phyloP scores from a whole-genome alignment of 2,888 invertebrate species.

The Drosophila flavopinicola region DNA sequence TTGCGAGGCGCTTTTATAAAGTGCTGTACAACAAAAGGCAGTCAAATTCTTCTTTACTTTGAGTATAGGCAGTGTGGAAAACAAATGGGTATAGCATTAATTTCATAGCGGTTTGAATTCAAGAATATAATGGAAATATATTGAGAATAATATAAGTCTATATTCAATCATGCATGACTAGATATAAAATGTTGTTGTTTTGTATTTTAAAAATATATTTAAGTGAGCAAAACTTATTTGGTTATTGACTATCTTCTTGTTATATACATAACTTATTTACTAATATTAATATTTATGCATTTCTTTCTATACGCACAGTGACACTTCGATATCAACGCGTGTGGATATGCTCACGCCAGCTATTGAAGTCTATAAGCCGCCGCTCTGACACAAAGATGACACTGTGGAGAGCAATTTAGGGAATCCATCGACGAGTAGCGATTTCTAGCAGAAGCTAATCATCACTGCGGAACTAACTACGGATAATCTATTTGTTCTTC shows the following conservation, averaged over 20 bases:
- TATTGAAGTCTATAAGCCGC: slow-evolving; percentile 85
- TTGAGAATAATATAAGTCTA: no score
- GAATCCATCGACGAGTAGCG: slow-evolving; percentile 85
- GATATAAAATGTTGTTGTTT: no score
- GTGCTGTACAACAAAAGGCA: slow-evolving; percentile 8
- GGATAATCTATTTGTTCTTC: slow-evolving; percentile 85
- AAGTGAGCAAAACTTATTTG: not conserved
- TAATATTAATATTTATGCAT: not conserved
- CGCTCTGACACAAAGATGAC: slow-evolving; percentile 85
- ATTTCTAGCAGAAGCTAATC: slow-evolving; percentile 84
- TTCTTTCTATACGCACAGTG: slow-evolving; percentile 85
- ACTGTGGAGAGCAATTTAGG: slow-evolving; percentile 85
- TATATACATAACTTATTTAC: no score
- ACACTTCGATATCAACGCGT: slow-evolving; percentile 89
- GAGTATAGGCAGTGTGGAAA: not conserved
- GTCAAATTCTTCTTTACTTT: slow-evolving; percentile 3
- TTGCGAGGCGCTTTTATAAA: slow-evolving; percentile 25
- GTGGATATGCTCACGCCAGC: slow-evolving; percentile 87
- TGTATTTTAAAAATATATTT: no score
- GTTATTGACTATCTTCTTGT: no score
- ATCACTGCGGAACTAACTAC: slow-evolving; percentile 81
- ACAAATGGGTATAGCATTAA: not conserved
- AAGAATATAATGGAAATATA: no score
- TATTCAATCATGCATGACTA: no score
- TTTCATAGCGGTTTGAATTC: no score